These are phyloP conservation scores for Calephelis nemesis DNA, from an alignment of 1,140 invertebrate species.

Conservation along the genomic window DNA sequence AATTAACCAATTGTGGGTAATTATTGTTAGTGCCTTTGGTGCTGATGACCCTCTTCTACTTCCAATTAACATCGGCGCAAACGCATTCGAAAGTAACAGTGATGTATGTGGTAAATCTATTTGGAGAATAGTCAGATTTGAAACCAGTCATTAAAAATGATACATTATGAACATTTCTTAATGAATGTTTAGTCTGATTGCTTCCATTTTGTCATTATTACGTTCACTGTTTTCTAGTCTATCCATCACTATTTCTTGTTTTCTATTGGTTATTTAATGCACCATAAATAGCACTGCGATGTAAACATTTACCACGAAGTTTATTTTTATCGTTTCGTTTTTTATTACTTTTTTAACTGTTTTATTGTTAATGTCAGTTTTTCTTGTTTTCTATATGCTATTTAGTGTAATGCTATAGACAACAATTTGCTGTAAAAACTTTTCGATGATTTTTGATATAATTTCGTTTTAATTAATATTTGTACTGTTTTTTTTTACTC, in stretches of 20 bases:
- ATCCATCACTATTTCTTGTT: not conserved
- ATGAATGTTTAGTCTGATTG: not conserved
- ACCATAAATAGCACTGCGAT: too few relatives aligned
- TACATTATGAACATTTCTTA: conserved; percentile 10
- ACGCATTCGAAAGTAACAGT: conserved; percentile 47
- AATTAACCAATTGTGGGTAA: conserved; percentile 30
- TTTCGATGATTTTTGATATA: too few relatives aligned
- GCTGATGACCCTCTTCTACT: conserved; percentile 23
- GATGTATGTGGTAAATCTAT: conserved; percentile 54
- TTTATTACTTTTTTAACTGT: too few relatives aligned
- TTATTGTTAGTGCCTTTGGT: conserved; percentile 23
- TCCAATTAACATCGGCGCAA: conserved; percentile 54
- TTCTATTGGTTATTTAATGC: too few relatives aligned
- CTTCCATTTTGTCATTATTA: not conserved
- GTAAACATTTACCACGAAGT: too few relatives aligned
- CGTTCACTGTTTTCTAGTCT: not conserved
- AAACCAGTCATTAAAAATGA: conserved; percentile 15
- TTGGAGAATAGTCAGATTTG: conserved; percentile 24
- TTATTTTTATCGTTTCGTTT: too few relatives aligned
- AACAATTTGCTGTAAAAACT: too few relatives aligned
- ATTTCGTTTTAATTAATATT: too few relatives aligned
- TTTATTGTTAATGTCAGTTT: too few relatives aligned
- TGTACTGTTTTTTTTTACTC: too few relatives aligned
- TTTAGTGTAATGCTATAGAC: too few relatives aligned
- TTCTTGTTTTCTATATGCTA: too few relatives aligned